These are phyloP conservation scores for Dolichopus griseipennis DNA, from an alignment of 2,888 invertebrate genomes.

Conservation along the genomic window DNA sequence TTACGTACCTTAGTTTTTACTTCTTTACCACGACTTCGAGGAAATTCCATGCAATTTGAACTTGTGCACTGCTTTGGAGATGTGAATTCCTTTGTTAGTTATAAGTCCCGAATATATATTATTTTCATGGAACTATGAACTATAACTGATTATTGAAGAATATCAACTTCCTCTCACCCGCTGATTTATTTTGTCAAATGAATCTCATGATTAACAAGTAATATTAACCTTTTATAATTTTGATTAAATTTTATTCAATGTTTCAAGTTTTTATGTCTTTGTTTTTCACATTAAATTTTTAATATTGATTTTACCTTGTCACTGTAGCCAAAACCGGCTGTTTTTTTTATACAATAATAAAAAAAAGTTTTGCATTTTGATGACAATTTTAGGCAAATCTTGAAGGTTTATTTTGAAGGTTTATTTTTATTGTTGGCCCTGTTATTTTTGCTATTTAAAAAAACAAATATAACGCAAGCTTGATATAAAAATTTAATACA, in stretches of 20 bases:
- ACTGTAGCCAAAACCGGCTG: neutral
- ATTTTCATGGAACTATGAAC: too few species aligned
- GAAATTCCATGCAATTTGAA: too few species aligned
- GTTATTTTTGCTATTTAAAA: neutral
- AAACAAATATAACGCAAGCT: neutral
- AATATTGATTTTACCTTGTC: neutral
- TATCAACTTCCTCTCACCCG: too few species aligned
- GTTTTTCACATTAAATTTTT: neutral
- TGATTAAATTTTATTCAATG: neutral
- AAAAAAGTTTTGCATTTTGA: neutral
- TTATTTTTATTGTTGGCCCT: neutral
- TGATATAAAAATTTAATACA: neutral
- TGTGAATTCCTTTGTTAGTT: too few species aligned
- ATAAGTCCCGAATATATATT: too few species aligned
- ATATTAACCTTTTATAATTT: too few species aligned
- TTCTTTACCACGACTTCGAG: too few species aligned
- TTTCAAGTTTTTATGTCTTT: neutral
- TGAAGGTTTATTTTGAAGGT: neutral
- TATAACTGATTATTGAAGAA: too few species aligned
- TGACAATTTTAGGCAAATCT: slow-evolving; percentile 4
- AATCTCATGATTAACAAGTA: too few species aligned
- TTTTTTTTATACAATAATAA: neutral
- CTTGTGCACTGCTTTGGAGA: too few species aligned
- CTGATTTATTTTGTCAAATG: too few species aligned
- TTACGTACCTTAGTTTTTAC: too few species aligned